These are phyloP conservation scores for Lutjanus erythropterus DNA, from an alignment of 2,113 vertebrate species.

Conservation along the genomic window DNA sequence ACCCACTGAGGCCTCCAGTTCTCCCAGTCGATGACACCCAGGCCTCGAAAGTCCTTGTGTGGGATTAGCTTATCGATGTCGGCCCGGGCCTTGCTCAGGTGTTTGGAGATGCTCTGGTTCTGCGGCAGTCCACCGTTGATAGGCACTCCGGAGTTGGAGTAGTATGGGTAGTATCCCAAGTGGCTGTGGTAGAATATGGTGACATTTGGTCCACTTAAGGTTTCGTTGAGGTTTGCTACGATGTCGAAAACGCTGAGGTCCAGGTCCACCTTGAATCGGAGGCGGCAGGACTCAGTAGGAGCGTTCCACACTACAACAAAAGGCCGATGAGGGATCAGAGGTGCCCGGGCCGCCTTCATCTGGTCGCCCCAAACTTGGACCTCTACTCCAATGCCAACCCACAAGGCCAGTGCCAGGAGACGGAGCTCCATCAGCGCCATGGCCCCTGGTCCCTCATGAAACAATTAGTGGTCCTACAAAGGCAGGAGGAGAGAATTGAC, in stretches of 20 bases:
- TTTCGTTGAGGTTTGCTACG: slow-evolving; percentile 89
- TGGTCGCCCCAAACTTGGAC: slow-evolving; percentile 42
- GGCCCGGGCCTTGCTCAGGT: slow-evolving; percentile 87
- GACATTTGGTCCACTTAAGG: slow-evolving; percentile 90
- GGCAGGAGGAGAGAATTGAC: slow-evolving; percentile 30
- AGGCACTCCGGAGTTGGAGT: slow-evolving; percentile 82
- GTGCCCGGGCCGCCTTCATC: slow-evolving; percentile 80
- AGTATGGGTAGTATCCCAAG: slow-evolving; percentile 91
- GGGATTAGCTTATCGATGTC: slow-evolving; percentile 89
- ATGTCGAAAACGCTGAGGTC: slow-evolving; percentile 92
- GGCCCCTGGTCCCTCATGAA: slow-evolving; percentile 54
- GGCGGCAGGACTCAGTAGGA: slow-evolving; percentile 89
- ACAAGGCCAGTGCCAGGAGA: slow-evolving; percentile 58
- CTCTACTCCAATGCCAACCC: slow-evolving; percentile 43
- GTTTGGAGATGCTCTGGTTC: slow-evolving; percentile 89
- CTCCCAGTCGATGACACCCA: slow-evolving; percentile 94
- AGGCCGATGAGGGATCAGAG: slow-evolving; percentile 86
- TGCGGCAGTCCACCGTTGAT: slow-evolving; percentile 92
- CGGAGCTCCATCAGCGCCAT: slow-evolving; percentile 75
- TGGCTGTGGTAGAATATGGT: slow-evolving; percentile 93
- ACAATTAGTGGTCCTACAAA: slow-evolving; percentile 64
- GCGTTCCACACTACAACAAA: slow-evolving; percentile 93
- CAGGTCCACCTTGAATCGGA: slow-evolving; percentile 90
- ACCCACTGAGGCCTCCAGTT: slow-evolving; percentile 94
- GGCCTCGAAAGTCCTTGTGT: slow-evolving; percentile 88